Evolutionary conservation across 2,888 invertebrate species (phyloP).

Genomic region (Exocentrus adspersus): DNA sequence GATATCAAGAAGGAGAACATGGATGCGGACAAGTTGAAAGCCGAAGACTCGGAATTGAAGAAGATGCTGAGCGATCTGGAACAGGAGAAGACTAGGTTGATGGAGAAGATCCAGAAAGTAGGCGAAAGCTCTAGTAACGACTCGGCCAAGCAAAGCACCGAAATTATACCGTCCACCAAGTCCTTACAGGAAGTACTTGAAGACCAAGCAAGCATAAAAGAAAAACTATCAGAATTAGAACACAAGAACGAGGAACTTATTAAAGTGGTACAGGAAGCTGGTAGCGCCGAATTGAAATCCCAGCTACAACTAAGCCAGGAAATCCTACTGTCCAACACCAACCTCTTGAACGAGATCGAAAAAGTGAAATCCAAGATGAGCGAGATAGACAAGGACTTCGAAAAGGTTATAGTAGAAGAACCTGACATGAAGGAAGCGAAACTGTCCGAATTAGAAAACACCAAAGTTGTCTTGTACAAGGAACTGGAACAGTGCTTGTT

Average conservation of each 20-base stretch:
- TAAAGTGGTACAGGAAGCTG: conserved; percentile 5
- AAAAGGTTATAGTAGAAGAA: conserved; percentile 15
- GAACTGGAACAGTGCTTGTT: conserved; percentile 38
- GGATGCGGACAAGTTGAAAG: conserved; percentile 34
- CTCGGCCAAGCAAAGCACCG: too few relatives aligned
- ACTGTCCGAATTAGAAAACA: conserved; percentile 41
- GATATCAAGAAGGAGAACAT: conserved; percentile 37
- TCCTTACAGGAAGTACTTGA: conserved; percentile 25
- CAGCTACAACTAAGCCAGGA: conserved; percentile 21
- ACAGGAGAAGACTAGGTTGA: conserved; percentile 33
- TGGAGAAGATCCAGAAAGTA: conserved; percentile 27
- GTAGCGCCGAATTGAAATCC: conserved; percentile 6
- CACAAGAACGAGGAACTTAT: conserved; percentile 25
- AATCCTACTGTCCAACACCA: conserved; percentile 30
- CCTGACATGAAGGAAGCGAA: conserved; percentile 33
- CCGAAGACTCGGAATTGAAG: conserved; percentile 39
- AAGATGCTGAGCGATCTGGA: conserved; percentile 38
- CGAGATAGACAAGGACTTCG: conserved; percentile 3
- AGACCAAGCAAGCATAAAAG: conserved; percentile 22
- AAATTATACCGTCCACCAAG: too few relatives aligned
- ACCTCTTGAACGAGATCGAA: conserved; percentile 24
- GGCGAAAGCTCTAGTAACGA: not conserved
- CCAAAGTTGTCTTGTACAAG: conserved; percentile 40
- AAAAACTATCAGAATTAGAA: conserved; percentile 30
- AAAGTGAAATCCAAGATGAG: conserved; percentile 25